Base-by-base conservation (phyloP, 2,113 vertebrate species). In the Clarias macrocephalus region DNA sequence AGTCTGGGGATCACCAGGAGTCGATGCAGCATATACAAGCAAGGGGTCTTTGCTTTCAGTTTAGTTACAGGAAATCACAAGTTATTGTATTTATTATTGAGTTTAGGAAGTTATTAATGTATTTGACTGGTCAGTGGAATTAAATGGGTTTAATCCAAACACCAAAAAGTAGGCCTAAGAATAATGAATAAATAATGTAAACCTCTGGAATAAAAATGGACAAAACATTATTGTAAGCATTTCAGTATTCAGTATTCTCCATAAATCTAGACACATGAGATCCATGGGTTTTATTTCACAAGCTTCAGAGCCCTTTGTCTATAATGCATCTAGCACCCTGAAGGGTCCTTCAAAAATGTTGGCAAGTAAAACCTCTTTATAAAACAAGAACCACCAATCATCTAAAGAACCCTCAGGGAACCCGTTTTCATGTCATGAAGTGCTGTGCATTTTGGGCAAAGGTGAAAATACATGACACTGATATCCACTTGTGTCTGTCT, bases 381-480 rank as follows among this genome's bases (percentile, higher is more conserved):
- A 76, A 54, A 25, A 5, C 10, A 12, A 25, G 23, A 80, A 5
- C 15, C 16, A 33, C 30, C 54, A 21, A 19, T 80, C 28, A 5
- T 60, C 19, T 30, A 23, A 30, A 30, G 52, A 57, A 80, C 52
- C 52, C n/a, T 15, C 15, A 57, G 28, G 48, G 15, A 77, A 77
- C 8, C 13, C 16, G 57, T 81, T 62, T 16, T 52, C 33, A 63
- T 48, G 19, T n/a, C 37, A 82, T 33, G 54, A 79, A 82, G 12
- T 83, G 62, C 25, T 83, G 54, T 85, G 59, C 52, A 72, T 83
- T 83, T 86, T 18, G 4, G 9, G 9, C 15, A 13, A 65, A 79
- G 28, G 57, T 63, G 63, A 62, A 48, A 30, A n/a, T 28, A 48
- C 48, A 33, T 72, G 57, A 77, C 25, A 30, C 37, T 52, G n/a